Evolutionary conservation across 2,797 vertebrate genomes (phyloP).

Genomic region (Cyclura pinguis): DNA sequence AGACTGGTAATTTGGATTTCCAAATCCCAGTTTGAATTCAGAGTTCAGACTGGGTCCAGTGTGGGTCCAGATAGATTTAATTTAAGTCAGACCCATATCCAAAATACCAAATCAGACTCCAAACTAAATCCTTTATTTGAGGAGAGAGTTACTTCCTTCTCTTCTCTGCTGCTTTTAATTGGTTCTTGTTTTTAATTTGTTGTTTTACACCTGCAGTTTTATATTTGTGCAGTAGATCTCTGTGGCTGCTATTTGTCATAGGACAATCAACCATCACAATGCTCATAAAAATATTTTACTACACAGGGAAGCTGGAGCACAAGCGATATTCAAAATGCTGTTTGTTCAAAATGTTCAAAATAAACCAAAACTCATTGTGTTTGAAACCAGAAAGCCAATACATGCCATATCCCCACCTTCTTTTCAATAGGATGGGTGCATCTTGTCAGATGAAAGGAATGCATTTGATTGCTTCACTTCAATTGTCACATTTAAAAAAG

Average conservation of each 20-base stretch:
- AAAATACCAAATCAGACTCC: no score
- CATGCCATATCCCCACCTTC: background rate
- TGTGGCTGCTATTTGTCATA: background rate
- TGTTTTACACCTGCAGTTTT: no score
- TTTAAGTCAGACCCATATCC: no score
- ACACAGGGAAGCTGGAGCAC: rapidly evolving
- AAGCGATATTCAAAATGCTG: conserved; percentile 8
- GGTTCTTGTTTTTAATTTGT: no score
- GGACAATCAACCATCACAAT: background rate
- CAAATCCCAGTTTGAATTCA: no score
- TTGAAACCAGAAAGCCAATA: background rate
- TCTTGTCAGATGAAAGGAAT: conserved; percentile 48
- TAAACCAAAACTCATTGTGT: conserved; percentile 13
- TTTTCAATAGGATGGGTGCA: background rate
- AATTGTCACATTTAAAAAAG: background rate
- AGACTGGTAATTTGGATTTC: no score
- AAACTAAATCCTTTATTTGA: no score
- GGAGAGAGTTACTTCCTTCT: no score
- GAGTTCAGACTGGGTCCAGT: no score
- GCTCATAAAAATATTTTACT: conserved; percentile 13
- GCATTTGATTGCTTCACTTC: conserved; percentile 16
- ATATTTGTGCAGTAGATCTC: no score
- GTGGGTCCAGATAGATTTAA: no score
- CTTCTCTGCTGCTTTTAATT: no score
- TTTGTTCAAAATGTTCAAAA: conserved; percentile 39